Base-by-base conservation (phyloP, 2,113 vertebrate genomes). In the Arvicanthis niloticus region DNA sequence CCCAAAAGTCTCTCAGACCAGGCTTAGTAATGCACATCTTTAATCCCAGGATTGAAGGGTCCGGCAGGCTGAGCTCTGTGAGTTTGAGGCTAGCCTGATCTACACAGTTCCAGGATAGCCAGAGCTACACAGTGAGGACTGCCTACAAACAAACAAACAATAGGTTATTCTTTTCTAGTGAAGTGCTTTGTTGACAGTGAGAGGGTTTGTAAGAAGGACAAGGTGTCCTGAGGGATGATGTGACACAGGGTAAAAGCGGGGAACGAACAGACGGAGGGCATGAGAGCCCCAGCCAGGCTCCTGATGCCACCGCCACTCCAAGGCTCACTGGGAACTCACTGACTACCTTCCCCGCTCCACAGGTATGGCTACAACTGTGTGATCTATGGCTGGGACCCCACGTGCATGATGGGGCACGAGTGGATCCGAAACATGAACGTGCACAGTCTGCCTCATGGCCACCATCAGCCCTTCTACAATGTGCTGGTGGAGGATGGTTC, bases 391-490 rank as follows among this genome's bases (percentile, higher is more conserved):
- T 99, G 99, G 99, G 99, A 99, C 88, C 99, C 99, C 0, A 99
- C 99, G 97, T 99, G 99, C 98, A 99, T 99, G 98, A 99, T 99
- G 99, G 99, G 99, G 4, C 99, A 99, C 7, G 99, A 99, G 86
- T 99, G 99, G 99, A 99, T 99, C 97, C 99, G 99, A 58, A 99
- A 99, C 29, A 99, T 99, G 99, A 99, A 99, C 1, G 99, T 99
- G 91, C 99, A 99, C 97, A 99, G 99, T 98, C 98, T 99, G 92
- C 98, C 99, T 5, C 99, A 98, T 0, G 99, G 99, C 24, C 99
- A 99, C 85, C 98, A 99, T 86, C 99, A 99, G 97, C 99, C 99
- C 7, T 99, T 99, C 98, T 99, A 99, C 98, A 99, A 99, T 0
- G 99, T 99, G 21, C 98, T 99, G 1, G 99, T 99, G 42, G 99